A percentile compares a stretch with the other conserved stretches of the same genome.
phyloP scores from a whole-genome alignment of 1,140 invertebrate species.

The Bombus polaris region DNA sequence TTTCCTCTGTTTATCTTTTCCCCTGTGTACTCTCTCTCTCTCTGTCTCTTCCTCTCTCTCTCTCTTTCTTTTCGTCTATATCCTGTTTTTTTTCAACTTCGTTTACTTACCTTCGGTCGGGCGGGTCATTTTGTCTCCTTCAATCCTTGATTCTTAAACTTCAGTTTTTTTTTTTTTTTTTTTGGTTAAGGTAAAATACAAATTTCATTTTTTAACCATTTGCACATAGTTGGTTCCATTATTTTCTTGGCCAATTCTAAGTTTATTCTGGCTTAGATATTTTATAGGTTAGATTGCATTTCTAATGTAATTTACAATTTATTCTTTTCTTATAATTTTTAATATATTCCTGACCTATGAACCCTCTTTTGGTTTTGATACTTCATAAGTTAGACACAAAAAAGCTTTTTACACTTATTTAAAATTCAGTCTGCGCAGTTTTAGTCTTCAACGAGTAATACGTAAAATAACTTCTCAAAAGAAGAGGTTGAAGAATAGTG shows the following conservation, averaged over 20 bases:
- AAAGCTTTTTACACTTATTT: background rate
- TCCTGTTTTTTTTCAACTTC: background rate
- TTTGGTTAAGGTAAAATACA: too few species aligned
- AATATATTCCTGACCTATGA: too few species aligned
- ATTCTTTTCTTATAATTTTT: too few species aligned
- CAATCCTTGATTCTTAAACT: background rate
- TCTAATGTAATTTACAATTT: too few species aligned
- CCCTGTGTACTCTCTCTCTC: too few species aligned
- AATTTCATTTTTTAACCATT: too few species aligned
- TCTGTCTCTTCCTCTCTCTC: background rate
- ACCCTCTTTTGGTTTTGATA: background rate
- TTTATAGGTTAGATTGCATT: background rate
- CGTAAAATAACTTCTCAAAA: background rate
- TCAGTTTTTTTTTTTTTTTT: background rate
- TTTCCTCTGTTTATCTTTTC: slow-evolving; percentile 10
- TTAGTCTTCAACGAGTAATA: background rate
- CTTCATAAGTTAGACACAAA: background rate
- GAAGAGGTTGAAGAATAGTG: background rate
- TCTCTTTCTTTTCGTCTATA: background rate
- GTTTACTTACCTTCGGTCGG: background rate
- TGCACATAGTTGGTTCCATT: too few species aligned
- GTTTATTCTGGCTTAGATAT: background rate
- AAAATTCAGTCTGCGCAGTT: background rate
- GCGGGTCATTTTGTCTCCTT: background rate
- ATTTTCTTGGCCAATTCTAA: too few species aligned